Evolutionary conservation across 1,140 invertebrate genomes (phyloP), one percentile per base, ranked within the genome.

Genomic region (Subanguina moxae): DNA sequence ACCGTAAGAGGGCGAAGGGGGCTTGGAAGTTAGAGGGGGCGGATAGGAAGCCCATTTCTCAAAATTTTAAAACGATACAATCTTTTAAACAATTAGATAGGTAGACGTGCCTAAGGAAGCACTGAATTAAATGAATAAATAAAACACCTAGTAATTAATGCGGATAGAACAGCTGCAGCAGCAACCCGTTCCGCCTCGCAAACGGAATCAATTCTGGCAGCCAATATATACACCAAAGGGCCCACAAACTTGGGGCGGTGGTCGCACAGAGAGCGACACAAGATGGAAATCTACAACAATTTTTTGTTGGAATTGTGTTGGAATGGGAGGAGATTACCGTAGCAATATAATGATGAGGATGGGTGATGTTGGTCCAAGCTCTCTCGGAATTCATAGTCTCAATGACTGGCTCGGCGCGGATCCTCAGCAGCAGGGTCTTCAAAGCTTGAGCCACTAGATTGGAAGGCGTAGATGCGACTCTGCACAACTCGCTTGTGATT

Each of bases 361-460:
- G 65, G 21, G 67, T 30, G 23, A 80, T 75, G 32, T 81, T 76
- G 17, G 73, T 81, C 80, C 80, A 81, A 52, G 69, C 76, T 38
- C 79, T 46, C 32, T 78, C 80, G 30, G 72, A 57, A 65, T 81
- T 81, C 80, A 81, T 81, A n/a, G 62, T 65, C 32, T 81, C 80
- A 38, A 82, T 72, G 19, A 82, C 70, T 27, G 52, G 65, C 8
- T 74, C 71, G 8, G 73, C 68, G 21, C 68, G 32, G 17, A 79
- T 74, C 19, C 76, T 48, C 1, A 42, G 17, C 46, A 82, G 43
- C 15, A 78, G 48, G 11, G 76, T 62, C 28, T 71, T 71, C 17
- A 81, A 25, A 1, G 68, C 62, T 42, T 74, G 32, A 11, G 68
- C 64, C 45, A 80, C 76, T 59, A 80, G 45, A 13, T 67, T 72